Percentiles rank a stretch among this genome's conserved stretches.
These are phyloP conservation scores for Camponotus fellah DNA, from an alignment of 2,888 invertebrate species.

Conservation along the genomic window DNA sequence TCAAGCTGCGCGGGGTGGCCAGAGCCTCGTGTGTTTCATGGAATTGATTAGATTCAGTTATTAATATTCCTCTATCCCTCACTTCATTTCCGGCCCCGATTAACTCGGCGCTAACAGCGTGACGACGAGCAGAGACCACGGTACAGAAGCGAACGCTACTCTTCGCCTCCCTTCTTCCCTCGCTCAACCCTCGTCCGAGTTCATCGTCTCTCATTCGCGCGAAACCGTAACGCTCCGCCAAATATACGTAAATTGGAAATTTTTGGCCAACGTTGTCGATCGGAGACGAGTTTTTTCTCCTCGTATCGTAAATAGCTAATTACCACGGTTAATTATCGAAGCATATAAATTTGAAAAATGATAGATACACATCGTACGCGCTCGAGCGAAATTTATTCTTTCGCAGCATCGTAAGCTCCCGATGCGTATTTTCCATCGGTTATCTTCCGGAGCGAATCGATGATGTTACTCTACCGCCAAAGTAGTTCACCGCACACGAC, in stretches of 20 bases:
- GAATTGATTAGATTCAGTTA: conserved; percentile 85
- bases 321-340: neutral
- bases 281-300: no score
- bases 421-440: conserved; percentile 15
- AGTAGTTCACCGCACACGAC: conserved; percentile 46
- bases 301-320: neutral
- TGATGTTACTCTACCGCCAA: conserved; percentile 40
- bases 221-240: conserved; percentile 22
- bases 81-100: conserved; percentile 85
- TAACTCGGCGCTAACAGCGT: conserved; percentile 84
- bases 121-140: conserved; percentile 82
- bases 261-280: conserved; percentile 1
- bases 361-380: neutral
- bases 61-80: conserved; percentile 85
- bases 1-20: conserved; percentile 78
- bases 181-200: conserved; percentile 64
- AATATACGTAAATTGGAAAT: conserved; percentile 9
- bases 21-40: conserved; percentile 78
- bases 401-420: neutral
- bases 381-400: neutral
- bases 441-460: conserved; percentile 47
- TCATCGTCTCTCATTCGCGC: conserved; percentile 61
- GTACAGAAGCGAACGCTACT: conserved; percentile 70
- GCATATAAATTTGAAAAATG: neutral
- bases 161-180: conserved; percentile 54